Evolutionary conservation across 1,140 invertebrate species (phyloP).

Genomic region (Chlorops oryzae): DNA sequence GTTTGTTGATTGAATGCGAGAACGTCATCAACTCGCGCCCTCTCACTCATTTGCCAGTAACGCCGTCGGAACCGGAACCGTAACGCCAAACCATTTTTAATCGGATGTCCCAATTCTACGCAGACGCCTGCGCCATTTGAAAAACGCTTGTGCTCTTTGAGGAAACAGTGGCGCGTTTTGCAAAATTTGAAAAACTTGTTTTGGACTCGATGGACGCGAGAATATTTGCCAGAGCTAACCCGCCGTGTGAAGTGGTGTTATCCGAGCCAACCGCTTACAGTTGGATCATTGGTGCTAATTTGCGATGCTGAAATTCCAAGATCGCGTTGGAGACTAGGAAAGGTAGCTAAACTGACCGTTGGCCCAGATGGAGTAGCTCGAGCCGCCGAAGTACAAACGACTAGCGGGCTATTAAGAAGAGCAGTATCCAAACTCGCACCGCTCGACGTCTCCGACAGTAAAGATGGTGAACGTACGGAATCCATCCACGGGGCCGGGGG

Average conservation of each 20-base stretch:
- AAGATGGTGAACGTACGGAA: background rate
- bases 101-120: slow-evolving; percentile 12
- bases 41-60: slow-evolving; percentile 30
- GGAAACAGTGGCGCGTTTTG: slow-evolving; percentile 20
- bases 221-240: slow-evolving; percentile 22
- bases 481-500: background rate
- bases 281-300: slow-evolving; percentile 29
- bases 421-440: background rate
- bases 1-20: slow-evolving; percentile 29
- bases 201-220: slow-evolving; percentile 29
- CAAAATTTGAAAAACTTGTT: slow-evolving; percentile 26
- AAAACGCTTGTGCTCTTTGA: slow-evolving; percentile 8
- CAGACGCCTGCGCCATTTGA: slow-evolving; percentile 8
- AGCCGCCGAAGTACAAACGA: slow-evolving; percentile 27
- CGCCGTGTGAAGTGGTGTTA: slow-evolving; percentile 26
- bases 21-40: slow-evolving; percentile 31
- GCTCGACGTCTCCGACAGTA: background rate
- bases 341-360: slow-evolving; percentile 13
- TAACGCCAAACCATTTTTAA: slow-evolving; percentile 35
- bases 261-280: slow-evolving; percentile 14
- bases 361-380: slow-evolving; percentile 33
- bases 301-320: slow-evolving; percentile 19
- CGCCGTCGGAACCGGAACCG: slow-evolving; percentile 20
- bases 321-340: slow-evolving; percentile 5
- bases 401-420: slow-evolving; percentile 16